Evolutionary conservation across 2,113 vertebrate genomes (phyloP).

Genomic region (Conger conger): DNA sequence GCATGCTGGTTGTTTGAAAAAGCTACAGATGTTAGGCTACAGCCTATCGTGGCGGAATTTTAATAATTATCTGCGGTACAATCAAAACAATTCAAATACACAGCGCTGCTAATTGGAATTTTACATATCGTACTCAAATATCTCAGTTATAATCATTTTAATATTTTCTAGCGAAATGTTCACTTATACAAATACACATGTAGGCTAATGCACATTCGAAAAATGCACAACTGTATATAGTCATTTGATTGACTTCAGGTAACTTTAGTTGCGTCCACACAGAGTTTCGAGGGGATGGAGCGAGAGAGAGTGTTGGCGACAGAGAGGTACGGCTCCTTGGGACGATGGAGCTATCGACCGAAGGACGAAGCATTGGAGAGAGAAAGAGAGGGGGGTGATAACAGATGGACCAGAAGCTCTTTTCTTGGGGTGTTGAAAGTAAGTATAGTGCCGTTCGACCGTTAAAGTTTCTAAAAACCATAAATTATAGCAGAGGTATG

Average conservation of each 20-base stretch:
- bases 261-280: neutral
- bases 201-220: too few relatives aligned
- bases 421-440: constrained; percentile 66
- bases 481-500: too few relatives aligned
- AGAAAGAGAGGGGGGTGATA: constrained; percentile 41
- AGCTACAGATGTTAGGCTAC: neutral
- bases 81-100: neutral
- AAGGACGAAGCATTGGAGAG: constrained; percentile 57
- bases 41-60: neutral
- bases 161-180: neutral
- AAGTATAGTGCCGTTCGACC: too few relatives aligned
- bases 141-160: neutral
- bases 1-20: neutral
- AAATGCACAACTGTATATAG: neutral
- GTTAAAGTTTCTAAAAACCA: too few relatives aligned
- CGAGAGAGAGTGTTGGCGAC: constrained; percentile 43
- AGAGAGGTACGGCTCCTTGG: constrained; percentile 67
- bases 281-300: constrained; percentile 40
- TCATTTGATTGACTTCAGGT: neutral
- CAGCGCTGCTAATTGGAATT: neutral
- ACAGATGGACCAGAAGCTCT: constrained; percentile 32
- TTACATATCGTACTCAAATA: neutral
- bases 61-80: neutral
- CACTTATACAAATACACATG: too few relatives aligned
- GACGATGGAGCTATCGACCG: constrained; percentile 61